Conservation (phyloP, 2,113 vertebrate genomes). For the Seriola quinqueradiata region DNA sequence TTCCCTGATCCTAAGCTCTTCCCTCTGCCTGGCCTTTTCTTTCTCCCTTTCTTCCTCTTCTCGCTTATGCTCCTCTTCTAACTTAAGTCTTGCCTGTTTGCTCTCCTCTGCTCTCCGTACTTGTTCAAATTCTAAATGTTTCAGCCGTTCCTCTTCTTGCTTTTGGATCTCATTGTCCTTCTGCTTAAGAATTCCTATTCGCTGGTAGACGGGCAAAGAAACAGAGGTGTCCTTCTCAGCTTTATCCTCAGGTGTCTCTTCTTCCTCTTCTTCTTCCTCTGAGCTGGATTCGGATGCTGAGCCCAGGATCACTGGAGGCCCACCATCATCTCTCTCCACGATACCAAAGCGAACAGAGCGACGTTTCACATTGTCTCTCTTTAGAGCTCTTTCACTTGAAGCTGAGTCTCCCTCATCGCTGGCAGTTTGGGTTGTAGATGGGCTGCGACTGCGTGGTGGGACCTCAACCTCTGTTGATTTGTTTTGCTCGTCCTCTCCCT, state of each 20-base stretch:
- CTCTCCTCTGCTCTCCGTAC: conserved; percentile 54
- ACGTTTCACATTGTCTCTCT: conserved; percentile 46
- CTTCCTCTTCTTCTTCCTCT: conserved; percentile 52
- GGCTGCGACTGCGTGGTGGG: background rate
- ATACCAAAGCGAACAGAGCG: conserved; percentile 72
- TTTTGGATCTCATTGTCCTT: conserved; percentile 2
- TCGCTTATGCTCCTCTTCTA: conserved; percentile 40
- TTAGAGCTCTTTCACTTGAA: background rate
- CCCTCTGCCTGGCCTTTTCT: conserved; percentile 17
- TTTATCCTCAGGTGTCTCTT: conserved; percentile 14
- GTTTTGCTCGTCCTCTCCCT: conserved; percentile 3
- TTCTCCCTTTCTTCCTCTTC: conserved; percentile 37
- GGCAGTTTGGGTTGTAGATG: background rate
- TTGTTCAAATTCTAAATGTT: conserved; percentile 52
- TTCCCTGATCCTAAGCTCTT: conserved; percentile 17
- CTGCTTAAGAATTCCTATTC: conserved; percentile 37
- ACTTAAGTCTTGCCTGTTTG: conserved; percentile 8
- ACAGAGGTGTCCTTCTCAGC: conserved; percentile 8
- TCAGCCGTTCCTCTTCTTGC: conserved; percentile 46
- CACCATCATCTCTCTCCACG: conserved; percentile 65
- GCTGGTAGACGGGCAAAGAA: conserved; percentile 29
- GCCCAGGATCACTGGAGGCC: conserved; percentile 60
- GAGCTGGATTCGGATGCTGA: conserved; percentile 60
- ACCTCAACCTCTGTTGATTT: conserved; percentile 4
- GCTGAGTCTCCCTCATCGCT: background rate